A percentile compares a stretch with the other conserved stretches of the same genome.
Evolutionary conservation across 2,797 vertebrate species (phyloP).

Genomic region (Syndactyla subalaris): DNA sequence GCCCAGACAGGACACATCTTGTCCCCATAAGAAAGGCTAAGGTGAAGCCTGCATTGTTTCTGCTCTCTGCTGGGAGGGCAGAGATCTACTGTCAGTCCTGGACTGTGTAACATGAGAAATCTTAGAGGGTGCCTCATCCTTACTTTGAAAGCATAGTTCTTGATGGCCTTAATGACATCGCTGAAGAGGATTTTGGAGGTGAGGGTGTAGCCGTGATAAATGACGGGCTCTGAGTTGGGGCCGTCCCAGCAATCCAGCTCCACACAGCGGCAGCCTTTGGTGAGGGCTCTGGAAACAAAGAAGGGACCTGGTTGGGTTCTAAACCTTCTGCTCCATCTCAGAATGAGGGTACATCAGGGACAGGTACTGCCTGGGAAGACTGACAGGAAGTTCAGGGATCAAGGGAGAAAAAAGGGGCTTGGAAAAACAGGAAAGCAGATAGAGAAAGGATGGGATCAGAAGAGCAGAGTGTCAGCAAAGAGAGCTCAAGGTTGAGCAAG

Average conservation of each 20-base stretch:
- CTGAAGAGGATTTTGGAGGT: slow-evolving; percentile 95
- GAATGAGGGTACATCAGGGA: neutral
- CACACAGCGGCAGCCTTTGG: slow-evolving; percentile 94
- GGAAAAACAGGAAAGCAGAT: neutral
- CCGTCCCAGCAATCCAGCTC: slow-evolving; percentile 98
- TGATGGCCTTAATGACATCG: slow-evolving; percentile 90
- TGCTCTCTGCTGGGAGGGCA: neutral
- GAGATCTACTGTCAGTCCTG: neutral
- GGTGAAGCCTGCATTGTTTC: neutral
- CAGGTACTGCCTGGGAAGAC: neutral
- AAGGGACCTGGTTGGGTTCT: slow-evolving; percentile 1
- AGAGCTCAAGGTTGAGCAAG: neutral
- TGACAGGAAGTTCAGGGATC: neutral
- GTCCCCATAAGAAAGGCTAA: neutral
- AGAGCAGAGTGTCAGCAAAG: neutral
- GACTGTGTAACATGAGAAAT: neutral
- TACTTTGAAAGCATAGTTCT: slow-evolving; percentile 94
- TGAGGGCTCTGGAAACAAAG: slow-evolving; percentile 83
- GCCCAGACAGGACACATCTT: neutral
- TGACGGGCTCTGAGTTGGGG: slow-evolving; percentile 87
- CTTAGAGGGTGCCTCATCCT: neutral
- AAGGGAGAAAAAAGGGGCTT: neutral
- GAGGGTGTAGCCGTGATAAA: slow-evolving; percentile 96
- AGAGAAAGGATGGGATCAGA: neutral
- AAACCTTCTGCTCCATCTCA: neutral